Percentiles rank a stretch among this genome's conserved stretches.
Evolutionary conservation across 2,888 invertebrate genomes (phyloP).

Genomic region (Antitype chi): DNA sequence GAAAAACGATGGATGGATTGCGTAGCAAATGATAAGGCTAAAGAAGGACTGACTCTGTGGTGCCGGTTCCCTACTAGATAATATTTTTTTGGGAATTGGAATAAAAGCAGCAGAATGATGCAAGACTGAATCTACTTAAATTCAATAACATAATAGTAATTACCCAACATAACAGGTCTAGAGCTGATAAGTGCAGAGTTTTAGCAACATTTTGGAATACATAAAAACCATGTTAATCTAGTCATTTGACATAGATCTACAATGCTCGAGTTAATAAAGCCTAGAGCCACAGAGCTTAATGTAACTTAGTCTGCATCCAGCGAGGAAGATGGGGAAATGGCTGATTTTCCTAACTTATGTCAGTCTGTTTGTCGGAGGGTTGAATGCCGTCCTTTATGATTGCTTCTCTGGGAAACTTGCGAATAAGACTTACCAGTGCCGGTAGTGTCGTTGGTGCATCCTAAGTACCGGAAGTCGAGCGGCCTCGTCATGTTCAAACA

Average conservation of each 20-base stretch:
- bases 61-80: neutral
- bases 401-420: conserved; percentile 24
- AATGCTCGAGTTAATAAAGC: neutral
- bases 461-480: too few species aligned
- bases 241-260: neutral
- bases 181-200: neutral
- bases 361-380: conserved; percentile 6
- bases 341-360: conserved; percentile 13
- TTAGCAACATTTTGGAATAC: too few species aligned
- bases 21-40: neutral
- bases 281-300: neutral
- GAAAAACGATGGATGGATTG: neutral
- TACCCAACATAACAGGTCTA: neutral
- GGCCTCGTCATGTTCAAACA: too few species aligned
- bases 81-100: neutral
- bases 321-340: conserved; percentile 3
- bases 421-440: neutral
- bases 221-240: neutral
- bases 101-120: neutral
- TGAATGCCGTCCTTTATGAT: conserved; percentile 29
- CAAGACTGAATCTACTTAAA: neutral
- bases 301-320: neutral
- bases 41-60: too few species aligned
- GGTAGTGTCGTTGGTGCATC: too few species aligned
- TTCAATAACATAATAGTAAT: neutral